Evolutionary conservation across 2,113 vertebrate genomes (phyloP).

Genomic region (Pardalotus punctatus): DNA sequence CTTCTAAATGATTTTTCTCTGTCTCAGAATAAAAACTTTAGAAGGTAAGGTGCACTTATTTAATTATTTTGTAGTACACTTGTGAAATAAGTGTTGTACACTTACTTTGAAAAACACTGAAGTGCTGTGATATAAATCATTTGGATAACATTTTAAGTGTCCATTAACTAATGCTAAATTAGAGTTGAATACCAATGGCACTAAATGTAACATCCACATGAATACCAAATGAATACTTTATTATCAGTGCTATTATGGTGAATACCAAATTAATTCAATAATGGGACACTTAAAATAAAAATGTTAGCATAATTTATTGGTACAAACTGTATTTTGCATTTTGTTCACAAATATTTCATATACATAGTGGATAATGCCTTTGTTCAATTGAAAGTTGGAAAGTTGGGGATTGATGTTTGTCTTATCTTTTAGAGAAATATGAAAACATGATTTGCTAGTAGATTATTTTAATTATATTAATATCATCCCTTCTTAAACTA

Average conservation of each 20-base stretch:
- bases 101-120: conserved; percentile 67
- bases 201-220: conserved; percentile 64
- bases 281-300: conserved; percentile 71
- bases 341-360: conserved; percentile 51
- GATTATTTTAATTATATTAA: background rate
- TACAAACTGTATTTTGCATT: conserved; percentile 46
- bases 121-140: conserved; percentile 67
- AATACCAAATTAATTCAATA: conserved; percentile 67
- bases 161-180: conserved; percentile 78
- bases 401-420: background rate
- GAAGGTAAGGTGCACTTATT: conserved; percentile 78
- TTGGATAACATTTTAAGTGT: conserved; percentile 76
- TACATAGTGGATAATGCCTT: background rate
- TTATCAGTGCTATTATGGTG: conserved; percentile 68
- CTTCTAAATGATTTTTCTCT: conserved; percentile 71
- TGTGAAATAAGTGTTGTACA: conserved; percentile 70
- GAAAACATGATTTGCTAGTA: background rate
- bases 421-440: background rate
- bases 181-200: conserved; percentile 67
- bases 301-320: conserved; percentile 64
- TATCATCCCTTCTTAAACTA: conserved; percentile 5
- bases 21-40: conserved; percentile 73
- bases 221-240: conserved; percentile 76
- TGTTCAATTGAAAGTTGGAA: conserved; percentile 11
- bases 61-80: conserved; percentile 73